Evolutionary conservation across 35 echinoderm and acorn worm species (phyloP), one percentile per base, ranked within the genome.

Genomic region (Stichopus chloronotus): DNA sequence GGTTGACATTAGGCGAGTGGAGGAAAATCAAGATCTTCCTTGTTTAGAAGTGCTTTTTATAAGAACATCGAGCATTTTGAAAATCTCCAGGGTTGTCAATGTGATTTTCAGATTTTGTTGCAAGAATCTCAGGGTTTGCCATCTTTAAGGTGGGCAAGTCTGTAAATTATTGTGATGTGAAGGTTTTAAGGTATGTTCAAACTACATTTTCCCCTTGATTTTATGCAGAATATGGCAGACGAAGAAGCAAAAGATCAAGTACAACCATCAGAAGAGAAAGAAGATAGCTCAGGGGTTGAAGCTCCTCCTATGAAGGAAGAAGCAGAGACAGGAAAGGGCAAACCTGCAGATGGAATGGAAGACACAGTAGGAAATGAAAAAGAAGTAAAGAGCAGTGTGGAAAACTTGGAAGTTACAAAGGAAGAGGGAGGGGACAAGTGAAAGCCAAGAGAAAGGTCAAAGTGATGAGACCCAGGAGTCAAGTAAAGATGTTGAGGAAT

Each of bases 331-430:
- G 63, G 17, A 65, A 89, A 79, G 78, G 93, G 25, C 21, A 23
- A 81, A 72, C 78, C 58, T 54, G 88, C 7, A 8, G 80, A 84
- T 60, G 57, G 58, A 17, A 55, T 57, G 91, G 79, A 56, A 57
- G 54, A 14, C 5, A 82, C 19, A 21, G 87, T 57, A 24, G 81
- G n/a, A 43, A 43, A 43, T 53, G 23, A 57, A 56, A 30, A 7
- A 20, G 89, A 91, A n/a, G 65, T 91, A 4, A 56, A 90, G 61
- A 76, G 71, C 30, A 80, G 79, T 23, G 81, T 79, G 78, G 90
- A 60, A 92, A 58, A 96, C 10, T 24, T 52, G 58, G 86, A 86
- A 9, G 71, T 9, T 57, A 76, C 25, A 58, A 56, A 81, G 72
- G 84, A 87, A 86, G 83, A 53, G 14, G 57, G 9, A 77, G 90